Base-by-base conservation (phyloP, 2,888 invertebrate genomes). In the Drosophila infuscata region DNA sequence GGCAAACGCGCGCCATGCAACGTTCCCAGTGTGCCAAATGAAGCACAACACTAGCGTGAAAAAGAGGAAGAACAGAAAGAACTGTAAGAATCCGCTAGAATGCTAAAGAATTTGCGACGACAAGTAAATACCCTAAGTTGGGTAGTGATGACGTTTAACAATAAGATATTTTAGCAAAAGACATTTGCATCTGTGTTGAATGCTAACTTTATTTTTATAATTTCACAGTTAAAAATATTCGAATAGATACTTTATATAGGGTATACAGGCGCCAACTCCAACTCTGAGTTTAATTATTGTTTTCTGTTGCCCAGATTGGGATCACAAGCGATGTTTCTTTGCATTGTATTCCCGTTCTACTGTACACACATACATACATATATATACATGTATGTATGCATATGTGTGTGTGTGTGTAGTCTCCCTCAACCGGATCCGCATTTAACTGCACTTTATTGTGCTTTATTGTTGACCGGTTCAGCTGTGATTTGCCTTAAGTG, bases 371-470 rank as follows among this genome's bases (percentile, higher is more conserved):
- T 51, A 48, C 20, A 36, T 20, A 25, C 17, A 36, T 8, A 32
- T 32, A 9, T 33, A 33, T 33, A 9, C 9, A 33, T 9, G 9
- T 9, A 33, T 33, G 15, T 6, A 15, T 36, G 6, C 15, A 36
- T 17, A 36, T 0, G 29, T 7, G 9, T 25, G 6, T 32, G 11
- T 17, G 3, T 15, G 25, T 25, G 30, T 54, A 1, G 20, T 51
- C 15, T 58, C 29, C 11, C 33, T 57, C 75, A 85, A 85, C 85
- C 85, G 85, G 85, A 85, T 85, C 77, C 81, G 46, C 70, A 60
- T 77, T 89, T 82, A 89, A 89, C 85, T 89, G 85, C 85, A 85
- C 78, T 87, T 74, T 67, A 54, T 32, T 69, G 66, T 52, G 58
- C 69, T 77, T 88, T 72, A 41, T 68, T 60, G 58, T 63, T 70